phyloP scores from a whole-genome alignment of 2,888 invertebrate species.

The Eumerus sabulonum region DNA sequence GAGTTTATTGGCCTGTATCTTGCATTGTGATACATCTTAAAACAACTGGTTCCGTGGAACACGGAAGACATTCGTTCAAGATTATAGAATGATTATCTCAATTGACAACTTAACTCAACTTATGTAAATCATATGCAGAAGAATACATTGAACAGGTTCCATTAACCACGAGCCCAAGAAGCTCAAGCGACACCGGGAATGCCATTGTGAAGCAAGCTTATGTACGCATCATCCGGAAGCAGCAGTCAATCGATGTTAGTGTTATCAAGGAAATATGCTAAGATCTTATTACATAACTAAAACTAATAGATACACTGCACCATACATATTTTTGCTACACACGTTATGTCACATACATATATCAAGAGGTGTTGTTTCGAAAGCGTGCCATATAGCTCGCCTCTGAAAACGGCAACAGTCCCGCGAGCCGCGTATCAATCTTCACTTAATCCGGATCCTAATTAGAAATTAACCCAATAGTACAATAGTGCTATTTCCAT shows the following conservation, averaged over 20 bases:
- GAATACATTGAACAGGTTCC: conserved; percentile 35
- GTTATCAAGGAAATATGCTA: conserved; percentile 32
- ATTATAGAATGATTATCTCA: no score
- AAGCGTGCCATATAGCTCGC: no score
- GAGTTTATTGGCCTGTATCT: no score
- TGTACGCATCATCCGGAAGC: conserved; percentile 14
- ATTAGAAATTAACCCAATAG: conserved; percentile 9
- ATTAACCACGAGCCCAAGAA: conserved; percentile 8
- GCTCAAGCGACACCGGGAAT: not conserved
- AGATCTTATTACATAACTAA: no score
- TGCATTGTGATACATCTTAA: no score
- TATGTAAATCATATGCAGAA: conserved; percentile 31
- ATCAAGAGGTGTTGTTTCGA: not conserved
- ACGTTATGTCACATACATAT: conserved; percentile 4
- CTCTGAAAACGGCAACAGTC: no score
- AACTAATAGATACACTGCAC: no score
- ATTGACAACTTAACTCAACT: no score
- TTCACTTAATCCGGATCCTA: not conserved
- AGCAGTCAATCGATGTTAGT: not conserved
- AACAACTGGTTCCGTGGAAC: no score
- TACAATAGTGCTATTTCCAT: not conserved
- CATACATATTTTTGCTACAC: not conserved
- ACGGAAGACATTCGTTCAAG: no score
- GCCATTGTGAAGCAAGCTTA: not conserved
- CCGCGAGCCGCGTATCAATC: not conserved